phyloP scores from a whole-genome alignment of 2,113 vertebrate genomes.

The Pithys albifrons region DNA sequence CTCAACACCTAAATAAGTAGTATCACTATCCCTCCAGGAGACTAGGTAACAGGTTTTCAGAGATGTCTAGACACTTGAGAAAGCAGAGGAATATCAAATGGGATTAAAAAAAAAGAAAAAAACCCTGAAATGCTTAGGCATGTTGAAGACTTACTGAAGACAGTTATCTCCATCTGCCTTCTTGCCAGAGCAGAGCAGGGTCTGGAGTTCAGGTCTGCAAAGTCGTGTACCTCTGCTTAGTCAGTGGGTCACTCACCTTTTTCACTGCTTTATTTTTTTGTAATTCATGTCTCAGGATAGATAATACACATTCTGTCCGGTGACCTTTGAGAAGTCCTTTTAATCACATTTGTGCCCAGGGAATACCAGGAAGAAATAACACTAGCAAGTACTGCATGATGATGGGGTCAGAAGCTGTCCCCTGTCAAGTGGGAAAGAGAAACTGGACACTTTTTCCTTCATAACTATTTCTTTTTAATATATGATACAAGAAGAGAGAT shows the following conservation, averaged over 20 bases:
- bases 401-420: background rate
- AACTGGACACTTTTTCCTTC: conserved; percentile 32
- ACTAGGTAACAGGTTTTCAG: conserved; percentile 36
- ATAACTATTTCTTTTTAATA: conserved; percentile 63
- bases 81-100: conserved; percentile 46
- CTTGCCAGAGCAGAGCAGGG: background rate
- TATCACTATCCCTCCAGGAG: background rate
- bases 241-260: background rate
- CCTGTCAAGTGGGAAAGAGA: background rate
- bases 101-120: background rate
- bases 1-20: conserved; percentile 6
- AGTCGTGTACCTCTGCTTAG: background rate
- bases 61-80: conserved; percentile 32
- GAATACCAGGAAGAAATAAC: conserved; percentile 35
- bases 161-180: conserved; percentile 12
- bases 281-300: conserved; percentile 9
- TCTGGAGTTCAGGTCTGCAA: conserved; percentile 2
- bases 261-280: background rate
- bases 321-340: conserved; percentile 53
- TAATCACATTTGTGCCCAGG: conserved; percentile 33
- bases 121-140: background rate
- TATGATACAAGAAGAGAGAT: conserved; percentile 36
- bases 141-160: conserved; percentile 1
- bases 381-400: background rate
- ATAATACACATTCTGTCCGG: background rate